phyloP scores from a whole-genome alignment of 2,113 vertebrate genomes.

The Marmota monax region DNA sequence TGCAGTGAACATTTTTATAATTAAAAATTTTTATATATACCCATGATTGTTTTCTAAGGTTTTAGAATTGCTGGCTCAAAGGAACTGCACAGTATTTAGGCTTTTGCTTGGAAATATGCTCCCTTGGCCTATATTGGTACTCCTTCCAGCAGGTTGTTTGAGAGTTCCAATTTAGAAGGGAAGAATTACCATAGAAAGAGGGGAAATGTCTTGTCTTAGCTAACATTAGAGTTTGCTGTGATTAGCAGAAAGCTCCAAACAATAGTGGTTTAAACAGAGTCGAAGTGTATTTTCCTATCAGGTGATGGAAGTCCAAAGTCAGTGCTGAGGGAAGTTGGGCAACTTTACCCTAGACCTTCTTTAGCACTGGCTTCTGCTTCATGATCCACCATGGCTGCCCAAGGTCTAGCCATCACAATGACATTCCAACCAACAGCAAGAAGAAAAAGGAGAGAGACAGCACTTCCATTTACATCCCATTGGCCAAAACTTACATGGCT shows the following conservation, averaged over 20 bases:
- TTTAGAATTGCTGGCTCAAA: background rate
- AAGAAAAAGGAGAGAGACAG: background rate
- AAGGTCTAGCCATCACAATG: background rate
- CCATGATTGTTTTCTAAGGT: background rate
- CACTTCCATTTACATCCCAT: background rate
- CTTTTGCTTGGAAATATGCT: background rate
- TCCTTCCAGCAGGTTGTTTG: background rate
- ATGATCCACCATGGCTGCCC: background rate
- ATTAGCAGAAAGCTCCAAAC: background rate
- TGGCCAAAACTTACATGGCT: background rate
- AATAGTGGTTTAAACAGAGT: background rate
- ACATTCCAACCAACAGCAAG: slow-evolving; percentile 13
- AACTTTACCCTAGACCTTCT: background rate
- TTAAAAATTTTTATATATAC: background rate
- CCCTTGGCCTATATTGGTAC: background rate
- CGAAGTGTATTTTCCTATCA: background rate
- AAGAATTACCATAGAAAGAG: background rate
- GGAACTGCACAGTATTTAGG: background rate
- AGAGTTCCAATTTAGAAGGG: background rate
- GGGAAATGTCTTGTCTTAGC: background rate
- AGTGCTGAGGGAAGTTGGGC: background rate
- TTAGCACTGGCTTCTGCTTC: background rate
- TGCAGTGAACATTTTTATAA: background rate
- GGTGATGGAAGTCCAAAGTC: background rate
- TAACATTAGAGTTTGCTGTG: background rate